phyloP scores from a whole-genome alignment of 1,140 invertebrate genomes.

The Muscidifurax raptorellus region DNA sequence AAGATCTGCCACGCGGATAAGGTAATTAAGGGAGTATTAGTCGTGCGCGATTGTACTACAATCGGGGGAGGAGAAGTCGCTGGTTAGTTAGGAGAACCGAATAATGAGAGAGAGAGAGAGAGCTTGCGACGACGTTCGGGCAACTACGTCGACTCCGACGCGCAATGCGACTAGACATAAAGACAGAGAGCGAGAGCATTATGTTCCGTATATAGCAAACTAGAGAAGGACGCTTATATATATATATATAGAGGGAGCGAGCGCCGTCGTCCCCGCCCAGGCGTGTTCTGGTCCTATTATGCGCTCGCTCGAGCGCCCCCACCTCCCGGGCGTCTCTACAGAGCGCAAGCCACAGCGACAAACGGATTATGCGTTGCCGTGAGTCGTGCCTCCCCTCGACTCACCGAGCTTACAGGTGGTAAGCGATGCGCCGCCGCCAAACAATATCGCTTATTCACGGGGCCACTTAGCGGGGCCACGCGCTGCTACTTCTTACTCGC shows the following conservation, averaged over 20 bases:
- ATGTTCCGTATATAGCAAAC: neutral
- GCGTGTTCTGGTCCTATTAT: neutral
- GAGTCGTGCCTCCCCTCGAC: neutral
- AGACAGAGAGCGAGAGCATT: neutral
- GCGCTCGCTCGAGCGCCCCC: neutral
- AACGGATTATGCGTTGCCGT: neutral
- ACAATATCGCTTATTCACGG: neutral
- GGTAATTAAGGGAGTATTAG: conserved; percentile 1
- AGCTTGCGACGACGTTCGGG: neutral
- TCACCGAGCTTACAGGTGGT: neutral
- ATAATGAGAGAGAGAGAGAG: neutral
- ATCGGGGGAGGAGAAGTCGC: neutral
- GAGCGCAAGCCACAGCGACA: neutral
- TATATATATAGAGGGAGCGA: neutral
- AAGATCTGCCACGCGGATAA: neutral
- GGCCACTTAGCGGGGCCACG: neutral
- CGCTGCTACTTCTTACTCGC: neutral
- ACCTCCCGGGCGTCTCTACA: too few species aligned
- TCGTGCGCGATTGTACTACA: neutral
- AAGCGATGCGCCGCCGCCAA: neutral
- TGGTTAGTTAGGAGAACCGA: neutral
- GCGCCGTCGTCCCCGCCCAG: neutral
- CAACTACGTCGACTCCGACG: neutral
- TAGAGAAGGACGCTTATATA: neutral
- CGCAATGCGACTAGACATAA: neutral